These are phyloP conservation scores for Trogon melanurus DNA, from an alignment of 2,113 vertebrate genomes.

Conservation along the genomic window DNA sequence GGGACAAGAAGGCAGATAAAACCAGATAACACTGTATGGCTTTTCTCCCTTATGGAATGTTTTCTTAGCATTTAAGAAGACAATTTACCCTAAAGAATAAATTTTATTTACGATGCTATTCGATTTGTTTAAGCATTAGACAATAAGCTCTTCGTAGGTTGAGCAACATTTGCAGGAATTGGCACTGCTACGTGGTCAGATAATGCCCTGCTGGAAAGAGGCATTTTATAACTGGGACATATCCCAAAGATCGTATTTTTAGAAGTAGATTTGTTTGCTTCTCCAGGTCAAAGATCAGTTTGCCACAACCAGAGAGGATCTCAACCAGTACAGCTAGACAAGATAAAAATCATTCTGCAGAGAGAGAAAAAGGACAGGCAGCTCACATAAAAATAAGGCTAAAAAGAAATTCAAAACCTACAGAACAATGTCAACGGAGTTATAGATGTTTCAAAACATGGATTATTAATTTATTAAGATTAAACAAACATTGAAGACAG, in stretches of 20 bases:
- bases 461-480: neutral
- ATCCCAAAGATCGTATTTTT: conserved; percentile 28
- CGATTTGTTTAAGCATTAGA: conserved; percentile 40
- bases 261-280: conserved; percentile 42
- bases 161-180: conserved; percentile 3
- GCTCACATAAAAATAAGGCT: neutral
- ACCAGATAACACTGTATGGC: neutral
- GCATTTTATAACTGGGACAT: conserved; percentile 37
- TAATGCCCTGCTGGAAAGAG: conserved; percentile 24
- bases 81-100: neutral
- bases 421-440: neutral
- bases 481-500: neutral
- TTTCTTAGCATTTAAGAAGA: neutral
- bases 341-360: neutral
- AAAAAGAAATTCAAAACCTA: neutral
- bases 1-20: neutral
- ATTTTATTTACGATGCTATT: conserved; percentile 7
- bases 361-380: neutral
- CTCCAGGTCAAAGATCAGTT: conserved; percentile 50
- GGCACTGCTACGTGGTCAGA: neutral
- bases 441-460: neutral
- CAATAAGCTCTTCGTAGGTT: neutral
- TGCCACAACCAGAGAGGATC: neutral
- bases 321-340: neutral
- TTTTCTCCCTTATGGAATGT: neutral